Conservation (phyloP, 2,113 vertebrate species). For the Clarias macrocephalus region DNA sequence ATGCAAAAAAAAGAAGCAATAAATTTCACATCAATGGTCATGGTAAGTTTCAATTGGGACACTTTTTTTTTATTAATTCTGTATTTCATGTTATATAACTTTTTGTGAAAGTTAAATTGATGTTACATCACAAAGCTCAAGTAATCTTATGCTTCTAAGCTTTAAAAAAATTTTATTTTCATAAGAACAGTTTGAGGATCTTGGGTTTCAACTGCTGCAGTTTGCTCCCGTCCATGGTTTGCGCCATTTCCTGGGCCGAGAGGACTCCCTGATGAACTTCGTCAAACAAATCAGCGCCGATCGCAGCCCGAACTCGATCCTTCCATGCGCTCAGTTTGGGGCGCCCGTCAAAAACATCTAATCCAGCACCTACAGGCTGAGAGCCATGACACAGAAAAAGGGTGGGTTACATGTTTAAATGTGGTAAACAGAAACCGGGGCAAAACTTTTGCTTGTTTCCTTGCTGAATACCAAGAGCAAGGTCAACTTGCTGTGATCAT, state of each 20-base stretch:
- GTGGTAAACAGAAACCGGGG: too few species aligned
- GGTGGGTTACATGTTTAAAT: not conserved
- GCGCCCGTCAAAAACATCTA: slow-evolving; percentile 73
- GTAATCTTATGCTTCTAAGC: not conserved
- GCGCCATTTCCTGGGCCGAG: slow-evolving; percentile 51
- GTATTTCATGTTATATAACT: not conserved
- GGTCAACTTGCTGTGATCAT: too few species aligned
- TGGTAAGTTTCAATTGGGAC: not conserved
- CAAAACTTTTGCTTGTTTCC: too few species aligned
- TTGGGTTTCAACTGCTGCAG: slow-evolving; percentile 67
- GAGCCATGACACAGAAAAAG: slow-evolving; percentile 31
- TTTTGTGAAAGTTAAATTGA: not conserved
- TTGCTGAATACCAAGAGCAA: too few species aligned
- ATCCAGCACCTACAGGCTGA: slow-evolving; percentile 76
- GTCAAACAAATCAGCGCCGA: slow-evolving; percentile 69
- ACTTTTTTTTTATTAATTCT: not conserved
- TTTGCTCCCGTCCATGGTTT: slow-evolving; percentile 58
- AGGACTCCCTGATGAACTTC: slow-evolving; percentile 70
- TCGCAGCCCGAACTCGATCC: slow-evolving; percentile 67
- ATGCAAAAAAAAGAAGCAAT: not conserved
- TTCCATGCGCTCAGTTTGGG: slow-evolving; percentile 73
- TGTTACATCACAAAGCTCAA: not conserved
- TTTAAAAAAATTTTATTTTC: slow-evolving; percentile 13
- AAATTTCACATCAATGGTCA: not conserved
- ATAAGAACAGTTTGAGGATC: slow-evolving; percentile 71